phyloP scores from a whole-genome alignment of 2,113 vertebrate species.

The Desmodus rotundus region DNA sequence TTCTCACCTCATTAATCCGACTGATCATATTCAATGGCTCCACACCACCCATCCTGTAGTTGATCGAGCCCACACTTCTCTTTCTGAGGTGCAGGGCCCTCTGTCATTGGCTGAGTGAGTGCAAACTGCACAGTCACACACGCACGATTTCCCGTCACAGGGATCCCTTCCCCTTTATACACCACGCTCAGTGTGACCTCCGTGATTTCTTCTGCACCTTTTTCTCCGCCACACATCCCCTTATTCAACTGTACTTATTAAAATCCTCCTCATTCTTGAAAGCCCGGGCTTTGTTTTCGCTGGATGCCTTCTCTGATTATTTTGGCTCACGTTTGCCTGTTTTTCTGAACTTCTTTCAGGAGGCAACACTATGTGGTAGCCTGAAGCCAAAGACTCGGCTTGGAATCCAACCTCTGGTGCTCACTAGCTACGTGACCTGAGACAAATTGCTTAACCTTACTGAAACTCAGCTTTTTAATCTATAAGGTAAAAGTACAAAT shows the following conservation, averaged over 20 bases:
- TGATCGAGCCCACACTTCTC: not conserved
- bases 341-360: constrained; percentile 11
- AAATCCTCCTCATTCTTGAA: not conserved
- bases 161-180: not conserved
- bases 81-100: not conserved
- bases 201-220: not conserved
- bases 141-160: not conserved
- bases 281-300: not conserved
- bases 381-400: not conserved
- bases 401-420: not conserved
- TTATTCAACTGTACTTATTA: not conserved
- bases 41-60: not conserved
- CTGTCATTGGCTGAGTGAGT: not conserved
- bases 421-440: not conserved
- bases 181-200: not conserved
- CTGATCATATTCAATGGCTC: not conserved
- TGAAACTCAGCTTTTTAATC: not conserved
- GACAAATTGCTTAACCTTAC: not conserved
- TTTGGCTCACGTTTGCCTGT: not conserved
- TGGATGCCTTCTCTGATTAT: not conserved
- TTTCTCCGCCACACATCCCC: not conserved
- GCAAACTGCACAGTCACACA: no score
- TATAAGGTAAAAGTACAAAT: not conserved
- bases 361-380: not conserved
- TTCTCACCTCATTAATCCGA: not conserved